Conservation (phyloP, 2,797 vertebrate species). For the Gymnocypris eckloni region DNA sequence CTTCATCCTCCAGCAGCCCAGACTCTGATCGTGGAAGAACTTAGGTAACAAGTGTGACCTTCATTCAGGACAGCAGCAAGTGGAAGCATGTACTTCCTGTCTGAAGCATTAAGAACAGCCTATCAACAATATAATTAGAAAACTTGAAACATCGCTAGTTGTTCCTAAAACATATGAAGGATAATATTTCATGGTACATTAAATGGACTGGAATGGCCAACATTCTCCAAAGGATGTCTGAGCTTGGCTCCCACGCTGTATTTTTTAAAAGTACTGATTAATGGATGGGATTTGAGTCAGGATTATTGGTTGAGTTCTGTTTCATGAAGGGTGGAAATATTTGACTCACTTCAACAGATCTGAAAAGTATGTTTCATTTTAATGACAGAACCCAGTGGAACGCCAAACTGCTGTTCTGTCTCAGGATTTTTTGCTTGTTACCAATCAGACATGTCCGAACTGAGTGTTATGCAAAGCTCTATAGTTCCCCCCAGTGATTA, state of each 20-base stretch:
- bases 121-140: neutral
- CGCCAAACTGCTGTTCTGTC: neutral
- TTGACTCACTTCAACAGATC: neutral
- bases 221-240: neutral
- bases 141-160: neutral
- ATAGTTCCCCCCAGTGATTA: slow-evolving; percentile 54
- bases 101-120: slow-evolving; percentile 8
- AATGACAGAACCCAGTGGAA: slow-evolving; percentile 5
- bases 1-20: slow-evolving; percentile 31
- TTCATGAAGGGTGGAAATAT: neutral
- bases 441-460: too few relatives aligned
- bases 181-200: neutral
- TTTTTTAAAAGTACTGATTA: neutral
- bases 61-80: slow-evolving; percentile 3
- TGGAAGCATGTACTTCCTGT: neutral
- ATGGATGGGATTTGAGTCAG: neutral
- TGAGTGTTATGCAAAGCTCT: slow-evolving; percentile 40
- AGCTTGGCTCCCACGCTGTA: neutral
- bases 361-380: neutral
- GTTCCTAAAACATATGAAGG: neutral
- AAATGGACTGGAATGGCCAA: neutral
- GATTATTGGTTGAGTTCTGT: neutral
- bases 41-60: slow-evolving; percentile 7
- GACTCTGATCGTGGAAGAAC: slow-evolving; percentile 37
- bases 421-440: neutral